These are phyloP conservation scores for Rissa tridactyla DNA, from an alignment of 2,113 vertebrate genomes.

Conservation along the genomic window DNA sequence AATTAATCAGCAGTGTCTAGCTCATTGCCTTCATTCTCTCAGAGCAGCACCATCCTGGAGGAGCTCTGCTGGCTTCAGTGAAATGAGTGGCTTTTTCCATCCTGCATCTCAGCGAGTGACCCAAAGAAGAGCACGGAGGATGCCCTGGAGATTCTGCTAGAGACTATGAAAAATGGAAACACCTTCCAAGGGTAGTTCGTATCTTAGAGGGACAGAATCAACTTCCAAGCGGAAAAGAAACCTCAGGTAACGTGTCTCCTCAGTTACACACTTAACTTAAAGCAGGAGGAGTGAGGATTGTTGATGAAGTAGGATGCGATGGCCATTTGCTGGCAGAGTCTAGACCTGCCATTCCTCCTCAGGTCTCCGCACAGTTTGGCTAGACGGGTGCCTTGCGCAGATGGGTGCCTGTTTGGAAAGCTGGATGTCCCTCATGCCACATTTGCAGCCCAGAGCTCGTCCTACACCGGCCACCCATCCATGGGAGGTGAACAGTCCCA, in stretches of 20 bases:
- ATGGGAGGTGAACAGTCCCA: neutral
- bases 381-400: neutral
- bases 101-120: neutral
- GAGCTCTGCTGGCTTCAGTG: neutral
- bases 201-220: neutral
- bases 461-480: neutral
- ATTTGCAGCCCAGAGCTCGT: neutral
- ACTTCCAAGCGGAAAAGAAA: neutral
- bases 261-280: neutral
- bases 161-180: neutral
- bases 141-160: neutral
- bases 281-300: neutral
- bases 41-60: neutral
- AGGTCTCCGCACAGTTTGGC: neutral
- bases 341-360: neutral
- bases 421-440: fast-evolving
- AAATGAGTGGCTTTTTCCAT: neutral
- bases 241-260: neutral
- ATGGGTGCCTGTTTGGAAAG: neutral
- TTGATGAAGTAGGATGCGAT: neutral
- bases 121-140: neutral
- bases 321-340: neutral
- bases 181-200: neutral
- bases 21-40: neutral
- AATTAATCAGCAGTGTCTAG: neutral